These are phyloP conservation scores for Crepidodera aurea DNA, from an alignment of 2,888 invertebrate genomes.

Conservation along the genomic window DNA sequence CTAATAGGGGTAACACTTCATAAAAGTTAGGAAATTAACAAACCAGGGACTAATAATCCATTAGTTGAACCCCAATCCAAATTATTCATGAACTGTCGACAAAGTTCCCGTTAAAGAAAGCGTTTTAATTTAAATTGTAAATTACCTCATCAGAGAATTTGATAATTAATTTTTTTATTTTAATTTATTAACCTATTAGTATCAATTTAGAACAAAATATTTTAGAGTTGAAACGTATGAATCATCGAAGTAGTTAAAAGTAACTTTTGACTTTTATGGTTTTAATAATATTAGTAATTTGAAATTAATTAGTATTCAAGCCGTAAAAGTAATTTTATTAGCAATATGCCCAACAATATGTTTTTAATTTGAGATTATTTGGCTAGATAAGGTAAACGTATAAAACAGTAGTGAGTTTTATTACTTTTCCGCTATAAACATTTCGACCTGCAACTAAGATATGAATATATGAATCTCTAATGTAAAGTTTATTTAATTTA, in stretches of 20 bases:
- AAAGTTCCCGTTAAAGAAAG: too few relatives aligned
- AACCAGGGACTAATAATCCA: too few relatives aligned
- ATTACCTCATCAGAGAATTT: not conserved
- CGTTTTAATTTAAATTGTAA: slow-evolving; percentile 3
- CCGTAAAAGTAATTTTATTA: slow-evolving; percentile 3
- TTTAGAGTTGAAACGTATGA: slow-evolving; percentile 3
- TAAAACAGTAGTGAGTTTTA: slow-evolving; percentile 1
- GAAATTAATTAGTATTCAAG: not conserved
- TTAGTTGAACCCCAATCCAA: too few relatives aligned
- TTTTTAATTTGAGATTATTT: not conserved
- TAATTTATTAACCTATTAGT: slow-evolving; percentile 15
- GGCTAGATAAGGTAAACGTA: not conserved
- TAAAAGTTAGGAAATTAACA: too few relatives aligned
- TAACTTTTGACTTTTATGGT: not conserved
- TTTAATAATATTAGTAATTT: slow-evolving; percentile 10
- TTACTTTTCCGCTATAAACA: slow-evolving; percentile 8
- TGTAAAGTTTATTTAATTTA: too few relatives aligned
- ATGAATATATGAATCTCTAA: too few relatives aligned
- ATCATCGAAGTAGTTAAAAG: not conserved
- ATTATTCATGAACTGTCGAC: too few relatives aligned
- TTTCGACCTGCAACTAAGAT: too few relatives aligned
- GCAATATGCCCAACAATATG: not conserved
- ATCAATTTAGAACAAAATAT: slow-evolving; percentile 11
- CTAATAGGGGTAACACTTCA: too few relatives aligned
- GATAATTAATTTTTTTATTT: slow-evolving; percentile 4